A percentile compares a stretch with the other conserved stretches of the same genome.
Conservation (phyloP, 2,113 vertebrate species). For the Xiphorhynchus elegans region DNA sequence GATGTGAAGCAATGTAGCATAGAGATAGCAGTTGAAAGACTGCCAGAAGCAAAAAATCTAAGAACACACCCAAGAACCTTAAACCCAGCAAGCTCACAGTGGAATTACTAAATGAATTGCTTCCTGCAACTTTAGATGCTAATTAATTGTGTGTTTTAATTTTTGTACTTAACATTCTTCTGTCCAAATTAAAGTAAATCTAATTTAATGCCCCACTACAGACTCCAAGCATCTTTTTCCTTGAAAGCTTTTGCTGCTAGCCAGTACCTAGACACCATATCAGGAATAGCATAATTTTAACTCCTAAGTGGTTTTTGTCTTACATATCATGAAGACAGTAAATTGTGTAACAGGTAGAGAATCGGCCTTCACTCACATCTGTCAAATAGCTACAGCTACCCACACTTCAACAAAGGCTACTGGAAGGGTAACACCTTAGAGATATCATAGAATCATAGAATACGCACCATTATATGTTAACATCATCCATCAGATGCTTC, state of each 20-base stretch:
- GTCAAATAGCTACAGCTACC: neutral
- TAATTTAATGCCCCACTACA: neutral
- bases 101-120: neutral
- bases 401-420: neutral
- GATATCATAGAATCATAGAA: neutral
- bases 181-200: neutral
- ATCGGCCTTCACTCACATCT: neutral
- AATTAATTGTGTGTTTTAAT: conserved; percentile 17
- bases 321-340: neutral
- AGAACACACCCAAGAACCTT: neutral
- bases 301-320: neutral
- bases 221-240: neutral
- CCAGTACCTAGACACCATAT: neutral
- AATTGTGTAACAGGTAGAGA: neutral
- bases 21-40: neutral
- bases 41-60: neutral
- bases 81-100: neutral
- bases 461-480: neutral
- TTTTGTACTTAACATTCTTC: neutral
- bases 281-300: neutral
- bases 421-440: neutral
- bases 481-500: neutral
- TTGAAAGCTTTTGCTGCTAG: neutral
- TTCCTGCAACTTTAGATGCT: neutral
- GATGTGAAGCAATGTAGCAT: neutral